These are phyloP conservation scores for Psephotus haematonotus DNA, from an alignment of 2,113 vertebrate genomes.

Conservation along the genomic window DNA sequence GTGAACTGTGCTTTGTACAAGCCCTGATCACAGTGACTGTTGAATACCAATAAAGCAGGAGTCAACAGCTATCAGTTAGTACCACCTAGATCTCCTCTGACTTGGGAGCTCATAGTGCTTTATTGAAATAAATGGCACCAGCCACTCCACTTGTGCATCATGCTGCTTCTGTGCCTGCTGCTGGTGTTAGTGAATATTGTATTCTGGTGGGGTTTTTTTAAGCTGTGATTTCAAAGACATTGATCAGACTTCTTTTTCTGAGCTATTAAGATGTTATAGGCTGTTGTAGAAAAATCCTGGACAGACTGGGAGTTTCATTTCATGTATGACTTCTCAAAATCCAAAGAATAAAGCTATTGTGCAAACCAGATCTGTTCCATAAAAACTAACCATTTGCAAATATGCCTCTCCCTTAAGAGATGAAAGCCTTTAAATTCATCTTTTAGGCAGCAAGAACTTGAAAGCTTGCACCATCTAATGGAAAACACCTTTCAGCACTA, in stretches of 20 bases:
- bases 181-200: not conserved
- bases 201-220: not conserved
- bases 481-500: conserved; percentile 56
- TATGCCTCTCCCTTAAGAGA: not conserved
- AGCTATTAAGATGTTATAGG: not conserved
- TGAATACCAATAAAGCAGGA: not conserved
- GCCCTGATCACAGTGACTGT: accelerated
- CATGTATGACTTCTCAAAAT: not conserved
- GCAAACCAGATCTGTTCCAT: not conserved
- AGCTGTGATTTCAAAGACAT: not conserved
- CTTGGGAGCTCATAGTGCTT: not conserved
- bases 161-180: not conserved
- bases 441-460: not conserved
- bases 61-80: not conserved
- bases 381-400: not conserved
- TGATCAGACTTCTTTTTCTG: not conserved
- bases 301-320: not conserved
- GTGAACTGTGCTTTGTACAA: not conserved
- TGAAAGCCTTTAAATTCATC: conserved; percentile 22
- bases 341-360: not conserved
- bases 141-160: not conserved
- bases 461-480: conserved; percentile 29
- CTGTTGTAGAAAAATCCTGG: not conserved
- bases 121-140: not conserved
- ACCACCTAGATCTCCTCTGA: not conserved